Conservation (phyloP, 2,888 invertebrate species). For the Oxytorus armatus region DNA sequence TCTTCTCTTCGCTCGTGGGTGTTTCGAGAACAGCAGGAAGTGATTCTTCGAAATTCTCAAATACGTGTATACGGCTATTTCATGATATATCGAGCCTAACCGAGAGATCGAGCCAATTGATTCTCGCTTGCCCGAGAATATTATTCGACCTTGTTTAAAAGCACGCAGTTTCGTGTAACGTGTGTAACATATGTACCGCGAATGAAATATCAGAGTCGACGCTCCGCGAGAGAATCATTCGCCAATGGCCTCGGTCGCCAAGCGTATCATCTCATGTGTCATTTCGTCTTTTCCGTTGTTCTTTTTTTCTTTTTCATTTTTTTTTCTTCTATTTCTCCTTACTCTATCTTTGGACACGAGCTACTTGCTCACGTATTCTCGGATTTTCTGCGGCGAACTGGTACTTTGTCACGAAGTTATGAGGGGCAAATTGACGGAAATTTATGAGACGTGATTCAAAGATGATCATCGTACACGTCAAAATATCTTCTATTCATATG, state of each 20-base stretch:
- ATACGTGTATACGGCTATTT: slow-evolving; percentile 53
- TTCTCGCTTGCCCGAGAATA: slow-evolving; percentile 52
- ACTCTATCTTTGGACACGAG: slow-evolving; percentile 46
- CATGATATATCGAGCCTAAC: slow-evolving; percentile 18
- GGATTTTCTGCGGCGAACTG: slow-evolving; percentile 5
- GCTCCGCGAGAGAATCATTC: slow-evolving; percentile 28
- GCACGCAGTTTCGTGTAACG: slow-evolving; percentile 16
- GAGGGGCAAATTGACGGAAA: slow-evolving; percentile 3
- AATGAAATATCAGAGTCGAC: slow-evolving; percentile 40
- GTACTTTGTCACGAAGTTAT: slow-evolving; percentile 19
- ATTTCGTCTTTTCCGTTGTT: slow-evolving; percentile 1
- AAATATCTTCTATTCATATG: slow-evolving; percentile 21
- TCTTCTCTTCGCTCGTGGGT: slow-evolving; percentile 30
- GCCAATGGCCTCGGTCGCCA: slow-evolving; percentile 44
- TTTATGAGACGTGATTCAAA: slow-evolving; percentile 27
- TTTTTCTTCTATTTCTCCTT: neutral
- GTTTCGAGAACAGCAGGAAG: slow-evolving; percentile 57
- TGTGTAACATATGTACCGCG: slow-evolving; percentile 8
- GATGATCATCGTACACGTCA: slow-evolving; percentile 23
- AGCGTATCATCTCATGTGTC: too few species aligned
- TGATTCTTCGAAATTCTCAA: slow-evolving; percentile 55
- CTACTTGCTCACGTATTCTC: slow-evolving; percentile 15
- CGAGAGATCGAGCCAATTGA: slow-evolving; percentile 60
- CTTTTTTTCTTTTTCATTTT: neutral
- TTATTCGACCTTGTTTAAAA: slow-evolving; percentile 45